phyloP scores from a whole-genome alignment of 2,888 invertebrate genomes.

The Dicyrtomina minuta region DNA sequence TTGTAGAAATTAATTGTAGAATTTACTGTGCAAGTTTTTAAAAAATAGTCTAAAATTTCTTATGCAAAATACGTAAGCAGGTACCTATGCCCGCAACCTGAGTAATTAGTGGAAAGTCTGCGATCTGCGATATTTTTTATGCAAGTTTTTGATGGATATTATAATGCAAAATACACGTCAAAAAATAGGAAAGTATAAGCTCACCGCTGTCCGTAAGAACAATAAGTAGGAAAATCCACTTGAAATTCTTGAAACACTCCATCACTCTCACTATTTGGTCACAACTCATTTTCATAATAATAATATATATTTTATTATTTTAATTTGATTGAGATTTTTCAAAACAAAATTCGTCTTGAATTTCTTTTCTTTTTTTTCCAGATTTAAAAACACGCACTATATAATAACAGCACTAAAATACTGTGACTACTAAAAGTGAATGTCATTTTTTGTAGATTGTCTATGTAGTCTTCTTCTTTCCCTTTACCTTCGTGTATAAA shows the following conservation, averaged over 20 bases:
- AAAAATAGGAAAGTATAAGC: slow-evolving; percentile 2
- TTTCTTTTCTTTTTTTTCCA: background rate
- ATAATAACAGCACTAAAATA: too few species aligned
- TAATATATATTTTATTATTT: background rate
- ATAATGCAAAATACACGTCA: background rate
- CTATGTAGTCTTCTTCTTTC: too few species aligned
- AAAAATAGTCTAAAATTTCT: too few species aligned
- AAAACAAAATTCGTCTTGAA: background rate
- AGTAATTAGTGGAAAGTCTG: too few species aligned
- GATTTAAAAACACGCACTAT: background rate
- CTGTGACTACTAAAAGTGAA: too few species aligned
- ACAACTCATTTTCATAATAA: slow-evolving; percentile 21
- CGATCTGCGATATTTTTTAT: too few species aligned
- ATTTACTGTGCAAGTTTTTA: too few species aligned
- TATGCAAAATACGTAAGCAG: too few species aligned
- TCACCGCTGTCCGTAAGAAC: slow-evolving; percentile 52
- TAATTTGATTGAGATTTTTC: background rate
- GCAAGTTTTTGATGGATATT: background rate
- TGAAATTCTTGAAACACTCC: slow-evolving; percentile 49
- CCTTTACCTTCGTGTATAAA: too few species aligned
- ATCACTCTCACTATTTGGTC: slow-evolving; percentile 39
- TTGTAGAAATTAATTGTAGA: too few species aligned
- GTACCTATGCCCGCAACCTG: too few species aligned
- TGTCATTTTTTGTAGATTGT: too few species aligned
- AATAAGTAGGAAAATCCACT: slow-evolving; percentile 51